Evolutionary conservation across 2,888 invertebrate genomes (phyloP), one percentile per base, ranked within the genome.

Genomic region (Phyllotreta cruciferae): DNA sequence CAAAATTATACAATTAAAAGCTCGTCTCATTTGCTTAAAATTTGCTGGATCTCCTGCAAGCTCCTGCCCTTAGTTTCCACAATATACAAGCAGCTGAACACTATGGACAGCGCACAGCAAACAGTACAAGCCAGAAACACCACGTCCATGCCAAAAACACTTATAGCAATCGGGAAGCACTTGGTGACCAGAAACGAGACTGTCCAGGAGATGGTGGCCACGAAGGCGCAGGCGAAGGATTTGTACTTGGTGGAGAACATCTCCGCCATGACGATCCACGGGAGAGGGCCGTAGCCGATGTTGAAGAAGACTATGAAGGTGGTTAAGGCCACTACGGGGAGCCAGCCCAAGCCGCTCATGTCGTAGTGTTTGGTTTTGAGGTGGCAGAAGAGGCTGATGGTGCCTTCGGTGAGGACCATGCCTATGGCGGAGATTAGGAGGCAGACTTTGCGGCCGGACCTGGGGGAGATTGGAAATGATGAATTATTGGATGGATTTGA

Each of bases 211-310:
- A 89, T 84, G 9, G 90, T 88, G 0, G 94, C 90, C 0, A 91
- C 90, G 1, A 93, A 83, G 0, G 92, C 88, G 0, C 91, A 88
- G 0, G 91, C 92, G n/a, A 86, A 82, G 0, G 90, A 87, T 79
- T 92, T 92, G 0, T 92, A 89, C 70, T 91, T 90, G 0, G 89
- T 82, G 24, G 94, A 89, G 79, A 95, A 90, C 79, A 94, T 85
- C 79, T 94, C 94, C 0, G 90, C 89, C 85, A 93, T 87, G 35
- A 93, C 87, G 0, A 92, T 89, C 93, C 93, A 93, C 0, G 92
- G 91, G 35, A 93, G 78, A 0, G 92, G 90, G 1, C 96, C 93
- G 64, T 89, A 87, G 0, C 88, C 92, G 74, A 88, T 83, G 79
- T 91, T 90, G 81, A 92, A 93, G 0, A 89, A 86, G 52, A 88